These are phyloP conservation scores for Quadriops clusia DNA, from an alignment of 2,888 invertebrate genomes.

Conservation along the genomic window DNA sequence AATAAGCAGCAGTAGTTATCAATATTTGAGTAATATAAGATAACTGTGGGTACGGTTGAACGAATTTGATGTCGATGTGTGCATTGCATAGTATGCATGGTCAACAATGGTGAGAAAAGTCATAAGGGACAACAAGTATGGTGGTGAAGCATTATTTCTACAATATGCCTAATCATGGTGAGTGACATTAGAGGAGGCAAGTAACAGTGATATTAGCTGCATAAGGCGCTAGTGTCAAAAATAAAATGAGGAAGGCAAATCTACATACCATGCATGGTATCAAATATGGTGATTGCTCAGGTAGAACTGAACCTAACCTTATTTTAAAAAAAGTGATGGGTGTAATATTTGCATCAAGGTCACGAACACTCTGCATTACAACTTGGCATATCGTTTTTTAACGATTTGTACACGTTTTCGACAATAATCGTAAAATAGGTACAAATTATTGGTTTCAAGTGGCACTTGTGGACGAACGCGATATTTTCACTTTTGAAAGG, in stretches of 20 bases:
- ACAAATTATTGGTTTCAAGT: constrained; percentile 10
- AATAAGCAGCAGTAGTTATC: too few relatives aligned
- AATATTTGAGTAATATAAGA: too few relatives aligned
- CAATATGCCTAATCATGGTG: background rate
- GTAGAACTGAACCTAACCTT: constrained; percentile 33
- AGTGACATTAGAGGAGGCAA: background rate
- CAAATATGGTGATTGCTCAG: constrained; percentile 33
- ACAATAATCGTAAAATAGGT: constrained; percentile 11
- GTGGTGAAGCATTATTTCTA: too few relatives aligned
- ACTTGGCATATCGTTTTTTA: constrained; percentile 18
- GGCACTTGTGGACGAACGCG: constrained; percentile 12
- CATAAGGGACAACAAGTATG: too few relatives aligned
- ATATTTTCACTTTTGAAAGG: constrained; percentile 14
- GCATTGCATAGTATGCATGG: too few relatives aligned
- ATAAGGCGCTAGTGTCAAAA: constrained; percentile 2
- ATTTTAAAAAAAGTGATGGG: constrained; percentile 35
- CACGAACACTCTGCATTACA: constrained; percentile 26
- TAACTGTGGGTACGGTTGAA: too few relatives aligned
- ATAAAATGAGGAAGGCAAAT: too few relatives aligned
- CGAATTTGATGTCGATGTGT: too few relatives aligned
- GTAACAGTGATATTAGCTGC: background rate
- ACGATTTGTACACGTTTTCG: constrained; percentile 13
- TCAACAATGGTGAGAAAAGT: too few relatives aligned
- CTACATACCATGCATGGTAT: constrained; percentile 34
- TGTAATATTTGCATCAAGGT: constrained; percentile 37